These are phyloP conservation scores for Natator depressus DNA, from an alignment of 2,113 vertebrate genomes.

Conservation along the genomic window DNA sequence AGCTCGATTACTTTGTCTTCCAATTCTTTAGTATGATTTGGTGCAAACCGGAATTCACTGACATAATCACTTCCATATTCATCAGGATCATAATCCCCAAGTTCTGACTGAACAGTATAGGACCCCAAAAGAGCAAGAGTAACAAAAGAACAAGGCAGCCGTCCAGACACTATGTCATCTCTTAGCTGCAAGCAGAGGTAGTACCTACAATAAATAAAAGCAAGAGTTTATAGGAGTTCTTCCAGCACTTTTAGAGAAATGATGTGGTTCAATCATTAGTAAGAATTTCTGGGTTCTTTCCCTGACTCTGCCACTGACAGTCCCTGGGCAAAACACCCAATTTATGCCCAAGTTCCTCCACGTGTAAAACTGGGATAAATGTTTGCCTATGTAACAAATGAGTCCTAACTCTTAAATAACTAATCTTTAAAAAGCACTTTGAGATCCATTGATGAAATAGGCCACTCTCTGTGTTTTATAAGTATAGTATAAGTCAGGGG, in stretches of 20 bases:
- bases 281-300: accelerated
- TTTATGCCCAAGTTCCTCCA: neutral
- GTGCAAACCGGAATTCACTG: constrained; percentile 92
- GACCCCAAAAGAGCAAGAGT: constrained; percentile 94
- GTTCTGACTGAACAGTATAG: constrained; percentile 93
- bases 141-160: constrained; percentile 95
- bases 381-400: neutral
- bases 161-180: constrained; percentile 93
- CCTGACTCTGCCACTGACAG: neutral
- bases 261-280: accelerated
- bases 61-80: constrained; percentile 90
- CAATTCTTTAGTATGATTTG: constrained; percentile 95
- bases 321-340: neutral
- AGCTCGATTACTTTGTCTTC: constrained; percentile 96
- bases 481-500: neutral
- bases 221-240: neutral
- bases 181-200: constrained; percentile 95
- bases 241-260: accelerated
- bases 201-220: constrained; percentile 82
- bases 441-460: neutral
- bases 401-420: neutral
- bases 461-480: neutral
- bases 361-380: neutral
- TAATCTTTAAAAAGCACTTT: neutral
- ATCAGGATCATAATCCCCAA: constrained; percentile 93